Percentiles rank a stretch among this genome's conserved stretches.
Conservation (phyloP, 2,797 vertebrate genomes). For the Rhodeus uyekii region DNA sequence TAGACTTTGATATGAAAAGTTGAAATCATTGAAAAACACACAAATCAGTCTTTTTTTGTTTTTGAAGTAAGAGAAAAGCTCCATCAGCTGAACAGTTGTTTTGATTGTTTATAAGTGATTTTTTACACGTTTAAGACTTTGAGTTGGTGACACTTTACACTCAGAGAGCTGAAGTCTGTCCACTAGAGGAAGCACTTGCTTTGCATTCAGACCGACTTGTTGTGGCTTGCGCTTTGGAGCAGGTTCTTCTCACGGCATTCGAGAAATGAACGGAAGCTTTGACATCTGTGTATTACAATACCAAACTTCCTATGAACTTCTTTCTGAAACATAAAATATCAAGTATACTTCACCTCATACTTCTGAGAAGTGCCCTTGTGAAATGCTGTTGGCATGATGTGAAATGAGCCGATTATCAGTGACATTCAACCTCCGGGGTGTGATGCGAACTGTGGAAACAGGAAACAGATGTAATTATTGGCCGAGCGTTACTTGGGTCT, state of each 20-base stretch:
- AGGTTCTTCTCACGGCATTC: neutral
- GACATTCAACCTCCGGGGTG: slow-evolving; percentile 47
- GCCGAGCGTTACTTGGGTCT: slow-evolving; percentile 16
- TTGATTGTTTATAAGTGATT: neutral
- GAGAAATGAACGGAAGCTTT: neutral
- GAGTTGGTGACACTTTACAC: no score
- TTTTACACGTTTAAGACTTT: neutral
- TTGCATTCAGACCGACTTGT: no score
- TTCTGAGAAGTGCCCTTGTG: neutral
- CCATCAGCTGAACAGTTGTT: neutral
- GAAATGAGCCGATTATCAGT: slow-evolving; percentile 40
- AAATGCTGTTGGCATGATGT: slow-evolving; percentile 21
- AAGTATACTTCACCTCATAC: neutral
- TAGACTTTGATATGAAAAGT: neutral
- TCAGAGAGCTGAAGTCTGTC: no score
- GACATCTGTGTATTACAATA: neutral
- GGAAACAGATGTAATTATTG: slow-evolving; percentile 53
- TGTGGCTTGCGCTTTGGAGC: neutral
- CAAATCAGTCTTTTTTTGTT: no score
- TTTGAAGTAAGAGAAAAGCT: neutral
- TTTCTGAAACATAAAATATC: neutral
- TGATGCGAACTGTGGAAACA: slow-evolving; percentile 33
- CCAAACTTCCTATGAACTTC: neutral
- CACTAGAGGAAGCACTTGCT: slow-evolving; percentile 35
- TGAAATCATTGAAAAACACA: no score